phyloP scores from a whole-genome alignment of 2,797 vertebrate species.

The Gallinago nigripennis region DNA sequence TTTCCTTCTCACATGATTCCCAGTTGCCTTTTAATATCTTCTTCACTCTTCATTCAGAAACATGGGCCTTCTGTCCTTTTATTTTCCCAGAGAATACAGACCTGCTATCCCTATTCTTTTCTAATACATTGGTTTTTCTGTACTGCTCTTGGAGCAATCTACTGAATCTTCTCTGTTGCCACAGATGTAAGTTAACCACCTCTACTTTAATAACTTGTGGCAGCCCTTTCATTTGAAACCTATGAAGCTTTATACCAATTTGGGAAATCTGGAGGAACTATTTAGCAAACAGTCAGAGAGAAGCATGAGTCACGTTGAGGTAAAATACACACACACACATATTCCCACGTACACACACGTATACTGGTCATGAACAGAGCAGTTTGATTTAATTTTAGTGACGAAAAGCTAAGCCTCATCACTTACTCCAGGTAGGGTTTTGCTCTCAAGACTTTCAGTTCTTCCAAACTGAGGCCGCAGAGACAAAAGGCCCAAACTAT shows the following conservation, averaged over 20 bases:
- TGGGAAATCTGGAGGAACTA: background rate
- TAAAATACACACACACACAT: background rate
- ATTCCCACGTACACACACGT: background rate
- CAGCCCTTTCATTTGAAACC: background rate
- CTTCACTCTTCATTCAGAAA: background rate
- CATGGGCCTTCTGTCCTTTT: background rate
- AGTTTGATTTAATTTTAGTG: background rate
- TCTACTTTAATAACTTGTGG: background rate
- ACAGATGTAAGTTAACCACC: background rate
- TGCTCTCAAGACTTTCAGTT: background rate
- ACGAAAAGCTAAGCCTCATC: background rate
- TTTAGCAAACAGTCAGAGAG: background rate
- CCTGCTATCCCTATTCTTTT: background rate
- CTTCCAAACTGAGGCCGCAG: background rate
- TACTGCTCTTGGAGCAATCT: background rate
- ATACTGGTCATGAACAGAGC: background rate
- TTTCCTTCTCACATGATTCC: background rate
- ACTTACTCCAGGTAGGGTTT: background rate
- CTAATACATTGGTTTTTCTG: background rate
- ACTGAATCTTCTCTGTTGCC: background rate
- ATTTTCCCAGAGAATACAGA: background rate
- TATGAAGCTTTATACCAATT: background rate
- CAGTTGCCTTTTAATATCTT: background rate
- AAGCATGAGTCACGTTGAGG: background rate
- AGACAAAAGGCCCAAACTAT: background rate